Base-by-base conservation (phyloP, 2,888 invertebrate genomes). In the Biston betularia region DNA sequence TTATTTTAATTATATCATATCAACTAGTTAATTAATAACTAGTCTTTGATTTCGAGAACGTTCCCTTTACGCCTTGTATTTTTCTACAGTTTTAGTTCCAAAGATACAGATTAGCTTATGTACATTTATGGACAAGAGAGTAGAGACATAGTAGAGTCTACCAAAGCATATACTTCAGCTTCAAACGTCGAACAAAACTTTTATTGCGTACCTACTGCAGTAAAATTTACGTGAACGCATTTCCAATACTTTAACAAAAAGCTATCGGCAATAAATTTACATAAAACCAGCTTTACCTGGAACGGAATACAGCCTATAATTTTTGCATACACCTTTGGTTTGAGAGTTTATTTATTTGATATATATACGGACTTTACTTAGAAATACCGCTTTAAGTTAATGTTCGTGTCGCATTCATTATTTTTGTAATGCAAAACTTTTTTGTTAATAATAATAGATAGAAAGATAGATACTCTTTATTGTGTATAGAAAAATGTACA, bases 201-300 rank as follows among this genome's bases (percentile, higher is more conserved):
- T 49, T 49, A 46, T 56, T 40, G 48, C 38, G 15, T 24, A 34
- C n/a, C n/a, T 46, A 44, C 58, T 58, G 40, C 49, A 58, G 58
- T 49, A 50, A 58, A 58, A 33, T 24, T 58, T 49, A 58, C 40
- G 49, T n/a, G 58, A n/a, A 49, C 49, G 58, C 49, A 49, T 49
- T 49, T 9, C 42, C 48, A 34, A 58, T 58, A 58, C 49, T 58
- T 58, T 50, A 49, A 24, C 58, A 58, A 49, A 49, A 49, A 58
- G 35, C 58, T 40, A 15, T n/a, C 24, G 24, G 42, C 49, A 33
- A 49, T 58, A 58, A 49, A 49, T 57, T 57, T 38, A 24, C 38
- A 35, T 24, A 58, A 42, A 49, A 58, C 40, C 42, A 58, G 58
- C 49, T 49, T 42, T 8, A 40, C 49, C 49, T n/a, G 33, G 58